A percentile compares a stretch with the other conserved stretches of the same genome.
phyloP scores from a whole-genome alignment of 2,888 invertebrate species.

The Xestia c-nigrum region DNA sequence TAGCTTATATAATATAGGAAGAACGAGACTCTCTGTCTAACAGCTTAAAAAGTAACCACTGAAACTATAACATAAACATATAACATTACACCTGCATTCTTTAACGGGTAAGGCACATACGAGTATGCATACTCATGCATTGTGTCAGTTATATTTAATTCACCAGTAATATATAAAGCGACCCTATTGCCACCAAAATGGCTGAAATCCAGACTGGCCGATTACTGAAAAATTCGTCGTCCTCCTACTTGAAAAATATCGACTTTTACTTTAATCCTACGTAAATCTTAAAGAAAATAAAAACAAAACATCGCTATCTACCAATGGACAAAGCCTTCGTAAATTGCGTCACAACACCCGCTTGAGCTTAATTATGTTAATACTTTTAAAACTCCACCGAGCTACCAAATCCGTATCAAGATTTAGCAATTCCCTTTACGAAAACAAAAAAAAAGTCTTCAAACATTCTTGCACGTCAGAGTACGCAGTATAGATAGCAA shows the following conservation, averaged over 20 bases:
- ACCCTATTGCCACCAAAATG: not conserved
- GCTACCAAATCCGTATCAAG: conserved; percentile 37
- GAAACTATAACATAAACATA: not conserved
- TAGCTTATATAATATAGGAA: not conserved
- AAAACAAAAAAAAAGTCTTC: conserved; percentile 7
- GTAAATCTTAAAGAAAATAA: conserved; percentile 9
- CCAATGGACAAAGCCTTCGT: conserved; percentile 19
- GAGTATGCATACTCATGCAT: not conserved
- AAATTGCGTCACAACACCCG: conserved; percentile 30
- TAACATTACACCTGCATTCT: not conserved
- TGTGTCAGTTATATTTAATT: not conserved
- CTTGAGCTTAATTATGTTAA: conserved; percentile 50
- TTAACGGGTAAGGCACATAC: not conserved
- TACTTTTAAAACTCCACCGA: conserved; percentile 43
- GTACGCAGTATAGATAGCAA: conserved; percentile 21
- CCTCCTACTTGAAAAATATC: not conserved
- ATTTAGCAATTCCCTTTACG: conserved; percentile 31
- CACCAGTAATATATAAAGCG: not conserved
- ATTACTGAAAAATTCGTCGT: not conserved
- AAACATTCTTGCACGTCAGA: not conserved
- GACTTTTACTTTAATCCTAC: not conserved
- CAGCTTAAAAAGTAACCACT: not conserved
- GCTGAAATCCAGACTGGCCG: not conserved
- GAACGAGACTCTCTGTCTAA: not conserved
- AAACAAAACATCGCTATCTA: conserved; percentile 31